These are phyloP conservation scores for Biston betularia DNA, from an alignment of 2,888 invertebrate genomes.

Conservation along the genomic window DNA sequence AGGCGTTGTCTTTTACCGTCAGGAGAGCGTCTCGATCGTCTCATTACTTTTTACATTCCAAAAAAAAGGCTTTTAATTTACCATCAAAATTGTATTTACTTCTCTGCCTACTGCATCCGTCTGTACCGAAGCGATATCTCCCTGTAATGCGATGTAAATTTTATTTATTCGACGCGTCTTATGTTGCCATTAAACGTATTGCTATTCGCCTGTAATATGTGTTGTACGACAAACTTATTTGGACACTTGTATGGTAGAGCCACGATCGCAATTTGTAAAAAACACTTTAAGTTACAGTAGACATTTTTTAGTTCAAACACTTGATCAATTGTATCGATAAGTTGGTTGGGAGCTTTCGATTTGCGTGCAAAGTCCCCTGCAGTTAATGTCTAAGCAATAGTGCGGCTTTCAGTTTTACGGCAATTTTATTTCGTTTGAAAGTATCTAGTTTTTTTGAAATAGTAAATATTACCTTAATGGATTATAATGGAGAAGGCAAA, in stretches of 20 bases:
- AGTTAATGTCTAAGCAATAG: conserved; percentile 34
- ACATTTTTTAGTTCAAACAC: neutral
- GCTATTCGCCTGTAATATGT: conserved; percentile 47
- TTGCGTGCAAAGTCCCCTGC: conserved; percentile 43
- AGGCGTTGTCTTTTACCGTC: too few species aligned
- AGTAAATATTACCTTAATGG: too few species aligned
- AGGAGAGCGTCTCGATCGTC: too few species aligned
- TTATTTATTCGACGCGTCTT: conserved; percentile 65
- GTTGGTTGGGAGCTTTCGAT: conserved; percentile 51
- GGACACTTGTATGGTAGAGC: neutral
- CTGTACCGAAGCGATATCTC: conserved; percentile 14
- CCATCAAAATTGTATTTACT: neutral
- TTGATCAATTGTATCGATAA: neutral
- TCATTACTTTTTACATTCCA: too few species aligned
- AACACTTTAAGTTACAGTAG: too few species aligned
- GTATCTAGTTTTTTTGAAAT: neutral
- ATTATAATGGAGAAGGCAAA: too few species aligned
- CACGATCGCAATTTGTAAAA: neutral
- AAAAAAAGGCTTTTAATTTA: too few species aligned
- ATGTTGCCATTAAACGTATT: conserved; percentile 57
- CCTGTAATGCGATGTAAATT: conserved; percentile 64
- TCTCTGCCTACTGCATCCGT: conserved; percentile 7
- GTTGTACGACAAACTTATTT: conserved; percentile 51
- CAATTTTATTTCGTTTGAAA: conserved; percentile 8
- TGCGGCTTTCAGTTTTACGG: conserved; percentile 5